Percentiles rank a stretch among this genome's conserved stretches.
phyloP scores from a whole-genome alignment of 2,113 vertebrate species.

The Penelope pileata region DNA sequence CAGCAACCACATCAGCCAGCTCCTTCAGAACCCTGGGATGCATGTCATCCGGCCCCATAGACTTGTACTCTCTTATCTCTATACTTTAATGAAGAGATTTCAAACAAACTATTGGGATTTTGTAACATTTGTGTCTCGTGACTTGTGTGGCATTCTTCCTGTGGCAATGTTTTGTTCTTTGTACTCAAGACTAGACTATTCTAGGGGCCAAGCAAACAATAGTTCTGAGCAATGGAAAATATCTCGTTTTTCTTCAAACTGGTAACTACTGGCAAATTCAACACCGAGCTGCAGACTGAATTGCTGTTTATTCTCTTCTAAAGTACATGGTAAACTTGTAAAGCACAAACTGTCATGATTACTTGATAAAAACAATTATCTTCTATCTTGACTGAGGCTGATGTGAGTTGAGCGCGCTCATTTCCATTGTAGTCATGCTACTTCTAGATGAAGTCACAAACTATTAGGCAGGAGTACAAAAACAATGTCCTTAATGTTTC shows the following conservation, averaged over 20 bases:
- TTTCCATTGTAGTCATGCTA: neutral
- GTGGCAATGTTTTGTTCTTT: neutral
- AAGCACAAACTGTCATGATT: neutral
- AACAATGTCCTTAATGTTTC: neutral
- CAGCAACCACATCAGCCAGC: no score
- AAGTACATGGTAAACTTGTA: neutral
- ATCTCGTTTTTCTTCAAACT: neutral
- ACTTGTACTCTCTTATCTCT: neutral
- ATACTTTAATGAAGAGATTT: neutral
- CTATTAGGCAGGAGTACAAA: neutral
- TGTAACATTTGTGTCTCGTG: neutral
- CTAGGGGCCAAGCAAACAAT: neutral
- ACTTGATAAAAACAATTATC: neutral
- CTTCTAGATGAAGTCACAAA: neutral
- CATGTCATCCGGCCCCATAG: no score
- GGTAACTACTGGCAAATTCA: neutral
- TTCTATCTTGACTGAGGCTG: neutral
- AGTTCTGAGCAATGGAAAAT: neutral
- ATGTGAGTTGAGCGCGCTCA: neutral
- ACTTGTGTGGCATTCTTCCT: neutral
- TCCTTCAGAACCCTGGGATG: no score
- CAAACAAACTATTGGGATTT: neutral
- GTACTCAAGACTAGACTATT: neutral
- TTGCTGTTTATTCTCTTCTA: neutral
- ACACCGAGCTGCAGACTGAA: neutral